phyloP scores from a whole-genome alignment of 2,113 vertebrate genomes.

The Urocolius indicus region DNA sequence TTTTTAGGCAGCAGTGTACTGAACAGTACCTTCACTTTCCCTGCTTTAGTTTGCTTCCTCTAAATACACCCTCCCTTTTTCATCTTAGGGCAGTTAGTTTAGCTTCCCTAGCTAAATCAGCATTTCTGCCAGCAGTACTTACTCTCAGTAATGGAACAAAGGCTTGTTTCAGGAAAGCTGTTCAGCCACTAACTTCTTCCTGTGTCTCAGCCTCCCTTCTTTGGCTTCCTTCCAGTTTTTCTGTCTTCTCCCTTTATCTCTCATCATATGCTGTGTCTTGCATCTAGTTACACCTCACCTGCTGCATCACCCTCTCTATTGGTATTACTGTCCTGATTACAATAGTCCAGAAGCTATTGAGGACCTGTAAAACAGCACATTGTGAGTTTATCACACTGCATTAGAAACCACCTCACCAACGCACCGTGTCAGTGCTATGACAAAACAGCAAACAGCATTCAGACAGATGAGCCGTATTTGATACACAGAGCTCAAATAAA shows the following conservation, averaged over 20 bases:
- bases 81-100: not conserved
- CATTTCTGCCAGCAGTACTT: constrained; percentile 13
- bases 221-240: not conserved
- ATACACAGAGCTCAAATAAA: not conserved
- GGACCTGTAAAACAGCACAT: not conserved
- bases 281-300: not conserved
- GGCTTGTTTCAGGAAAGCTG: constrained; percentile 3
- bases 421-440: not conserved
- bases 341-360: not conserved
- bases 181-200: not conserved
- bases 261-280: not conserved
- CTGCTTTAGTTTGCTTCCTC: not conserved
- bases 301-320: not conserved
- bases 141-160: not conserved
- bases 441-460: constrained; percentile 10
- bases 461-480: not conserved
- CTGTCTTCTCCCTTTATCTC: not conserved
- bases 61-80: not conserved
- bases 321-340: not conserved
- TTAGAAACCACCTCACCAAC: not conserved
- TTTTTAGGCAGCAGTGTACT: not conserved
- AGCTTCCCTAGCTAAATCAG: not conserved
- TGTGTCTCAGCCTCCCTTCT: not conserved
- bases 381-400: not conserved
- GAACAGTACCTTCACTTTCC: not conserved